These are phyloP conservation scores for Troides aeacus DNA, from an alignment of 2,888 invertebrate genomes.

Conservation along the genomic window DNA sequence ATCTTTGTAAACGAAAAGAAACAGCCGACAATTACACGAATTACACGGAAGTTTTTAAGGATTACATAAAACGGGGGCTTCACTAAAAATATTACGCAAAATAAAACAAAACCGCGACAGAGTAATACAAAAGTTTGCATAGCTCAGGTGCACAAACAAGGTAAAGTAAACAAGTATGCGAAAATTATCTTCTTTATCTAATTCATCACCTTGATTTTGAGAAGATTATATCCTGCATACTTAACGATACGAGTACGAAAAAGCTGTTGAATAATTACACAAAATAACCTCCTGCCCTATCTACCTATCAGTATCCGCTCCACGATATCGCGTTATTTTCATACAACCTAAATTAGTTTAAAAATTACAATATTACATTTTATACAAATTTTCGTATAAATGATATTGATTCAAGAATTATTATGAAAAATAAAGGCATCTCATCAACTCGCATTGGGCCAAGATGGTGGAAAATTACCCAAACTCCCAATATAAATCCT, in stretches of 20 bases:
- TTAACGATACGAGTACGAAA: background rate
- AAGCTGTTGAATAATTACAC: no score
- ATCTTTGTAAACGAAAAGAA: background rate
- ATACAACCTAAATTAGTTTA: no score
- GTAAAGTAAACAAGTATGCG: constrained; percentile 13
- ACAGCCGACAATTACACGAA: background rate
- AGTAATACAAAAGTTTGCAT: constrained; percentile 19
- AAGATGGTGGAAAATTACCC: no score
- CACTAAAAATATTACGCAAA: constrained; percentile 13
- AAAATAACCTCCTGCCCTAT: no score
- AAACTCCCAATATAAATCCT: no score
- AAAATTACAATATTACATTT: no score
- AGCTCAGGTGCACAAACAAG: constrained; percentile 14
- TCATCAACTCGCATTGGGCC: no score
- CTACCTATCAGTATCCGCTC: no score
- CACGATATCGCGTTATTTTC: no score
- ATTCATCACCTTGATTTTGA: constrained; percentile 19
- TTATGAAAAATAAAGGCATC: no score
- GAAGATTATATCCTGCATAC: constrained; percentile 6
- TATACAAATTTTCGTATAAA: no score
- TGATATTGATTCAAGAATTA: no score
- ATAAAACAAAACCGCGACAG: constrained; percentile 6
- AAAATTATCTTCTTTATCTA: constrained; percentile 24
- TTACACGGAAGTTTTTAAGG: constrained; percentile 2
- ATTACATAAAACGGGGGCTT: background rate